phyloP scores from a whole-genome alignment of 2,113 vertebrate species.

The Mormyrus lacerda region DNA sequence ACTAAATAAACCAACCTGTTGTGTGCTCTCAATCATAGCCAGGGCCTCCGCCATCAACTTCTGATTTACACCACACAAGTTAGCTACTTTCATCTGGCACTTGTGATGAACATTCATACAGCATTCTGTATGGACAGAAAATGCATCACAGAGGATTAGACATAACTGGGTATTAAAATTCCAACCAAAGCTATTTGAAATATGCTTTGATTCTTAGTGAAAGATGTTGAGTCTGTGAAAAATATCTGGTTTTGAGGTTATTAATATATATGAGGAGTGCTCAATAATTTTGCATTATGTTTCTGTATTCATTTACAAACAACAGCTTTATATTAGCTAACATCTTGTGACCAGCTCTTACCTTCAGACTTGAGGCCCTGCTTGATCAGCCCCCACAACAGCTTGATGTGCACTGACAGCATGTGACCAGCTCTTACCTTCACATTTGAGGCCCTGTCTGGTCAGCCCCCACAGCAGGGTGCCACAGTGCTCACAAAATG shows the following conservation, averaged over 20 bases:
- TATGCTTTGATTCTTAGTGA: background rate
- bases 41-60: slow-evolving; percentile 95
- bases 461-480: slow-evolving; percentile 94
- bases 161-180: background rate
- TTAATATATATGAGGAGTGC: background rate
- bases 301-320: background rate
- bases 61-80: slow-evolving; percentile 94
- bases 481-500: slow-evolving; percentile 96
- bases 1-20: slow-evolving; percentile 12
- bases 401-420: background rate
- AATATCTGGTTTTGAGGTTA: background rate
- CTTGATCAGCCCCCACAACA: slow-evolving; percentile 29
- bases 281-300: background rate
- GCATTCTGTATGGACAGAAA: slow-evolving; percentile 65
- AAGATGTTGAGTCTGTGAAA: background rate
- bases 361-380: slow-evolving; percentile 96
- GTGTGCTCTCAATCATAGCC: slow-evolving; percentile 82
- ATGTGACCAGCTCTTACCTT: slow-evolving; percentile 72
- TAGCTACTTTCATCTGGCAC: slow-evolving; percentile 92
- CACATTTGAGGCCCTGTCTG: slow-evolving; percentile 91
- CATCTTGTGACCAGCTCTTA: slow-evolving; percentile 60
- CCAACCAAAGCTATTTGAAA: background rate
- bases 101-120: slow-evolving; percentile 93
- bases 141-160: background rate
- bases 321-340: background rate